Evolutionary conservation across 1,140 invertebrate genomes (phyloP), one percentile per base, ranked within the genome.

Genomic region (Stenopsyche tienmushanensis): DNA sequence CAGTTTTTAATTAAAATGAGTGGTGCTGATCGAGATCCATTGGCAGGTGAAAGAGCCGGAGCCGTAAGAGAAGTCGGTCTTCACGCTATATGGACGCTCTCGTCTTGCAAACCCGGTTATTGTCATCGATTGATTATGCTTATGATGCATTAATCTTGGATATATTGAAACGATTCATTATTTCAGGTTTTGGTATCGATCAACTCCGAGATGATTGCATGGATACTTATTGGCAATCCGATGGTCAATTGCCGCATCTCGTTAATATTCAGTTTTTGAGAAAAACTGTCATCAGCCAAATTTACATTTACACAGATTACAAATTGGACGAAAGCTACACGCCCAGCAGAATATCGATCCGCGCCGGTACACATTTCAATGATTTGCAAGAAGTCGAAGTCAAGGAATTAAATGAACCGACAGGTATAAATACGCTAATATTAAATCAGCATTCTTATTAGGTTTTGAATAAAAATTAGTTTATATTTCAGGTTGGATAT

Each of bases 321-420:
- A 99, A 98, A 78, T 77, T 97, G 13, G 97, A 99, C 83, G 97
- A 99, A 81, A 98, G 96, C 76, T 99, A 99, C 73, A 99, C 97
- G 1, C 97, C 97, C 0, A 96, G 92, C 70, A 88, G 94, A 76
- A 94, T 99, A 69, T 97, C 95, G 1, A 91, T 99, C 63, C 81
- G 96, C 72, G 93, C 93, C 44, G 97, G 97, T 5, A 97, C 92
- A 49, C 92, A 97, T 79, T 97, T 98, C 72, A 98, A 98, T 80
- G 97, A 99, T 82, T 82, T 99, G n/a, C 92, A 96, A 79, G 96
- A 98, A 80, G 86, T 98, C 39, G 95, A 98, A 85, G 89, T 96
- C 3, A 88, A 97, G 70, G 95, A 98, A 74, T 78, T 99, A 15
- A 89, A 88, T 72, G 97, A 99, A 79, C 97, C 97, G 13, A 89